Percentiles rank a stretch among this genome's conserved stretches.
phyloP scores from a whole-genome alignment of 2,888 invertebrate species.

The Aethes cnicana region DNA sequence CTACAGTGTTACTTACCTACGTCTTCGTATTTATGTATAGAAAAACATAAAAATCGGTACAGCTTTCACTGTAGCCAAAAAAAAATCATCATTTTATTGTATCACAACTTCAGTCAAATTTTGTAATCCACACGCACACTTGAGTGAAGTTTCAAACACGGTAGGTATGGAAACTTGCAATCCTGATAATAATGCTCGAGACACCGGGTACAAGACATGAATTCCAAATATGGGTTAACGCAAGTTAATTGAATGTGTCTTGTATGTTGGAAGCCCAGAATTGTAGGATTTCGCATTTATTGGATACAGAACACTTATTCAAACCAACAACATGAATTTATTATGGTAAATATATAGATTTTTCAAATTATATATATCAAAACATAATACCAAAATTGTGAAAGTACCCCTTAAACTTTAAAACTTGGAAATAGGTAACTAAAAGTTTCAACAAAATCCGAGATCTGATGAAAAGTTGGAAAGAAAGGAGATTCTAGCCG shows the following conservation, averaged over 20 bases:
- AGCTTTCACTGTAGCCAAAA: too few relatives aligned
- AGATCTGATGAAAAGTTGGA: constrained; percentile 16
- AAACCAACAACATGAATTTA: background rate
- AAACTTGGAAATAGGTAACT: constrained; percentile 7
- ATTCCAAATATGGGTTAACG: constrained; percentile 26
- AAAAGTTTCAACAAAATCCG: constrained; percentile 26
- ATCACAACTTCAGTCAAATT: too few relatives aligned
- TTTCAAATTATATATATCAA: constrained; percentile 4
- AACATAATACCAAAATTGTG: constrained; percentile 1
- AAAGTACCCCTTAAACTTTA: constrained; percentile 10
- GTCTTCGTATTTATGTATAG: too few relatives aligned
- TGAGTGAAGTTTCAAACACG: too few relatives aligned
- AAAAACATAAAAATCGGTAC: too few relatives aligned
- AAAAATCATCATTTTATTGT: too few relatives aligned
- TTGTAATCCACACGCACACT: too few relatives aligned
- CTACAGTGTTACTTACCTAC: too few relatives aligned
- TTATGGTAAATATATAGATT: background rate
- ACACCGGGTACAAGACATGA: constrained; percentile 24
- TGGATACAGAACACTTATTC: background rate
- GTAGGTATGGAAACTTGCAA: too few relatives aligned
- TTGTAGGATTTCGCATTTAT: constrained; percentile 1
- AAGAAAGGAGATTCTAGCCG: constrained; percentile 20
- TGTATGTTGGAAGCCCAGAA: constrained; percentile 4
- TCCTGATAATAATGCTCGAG: too few relatives aligned
- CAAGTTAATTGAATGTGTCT: constrained; percentile 18